These are phyloP conservation scores for Lagocephalus sceleratus DNA, from an alignment of 2,797 vertebrate genomes.

Conservation along the genomic window DNA sequence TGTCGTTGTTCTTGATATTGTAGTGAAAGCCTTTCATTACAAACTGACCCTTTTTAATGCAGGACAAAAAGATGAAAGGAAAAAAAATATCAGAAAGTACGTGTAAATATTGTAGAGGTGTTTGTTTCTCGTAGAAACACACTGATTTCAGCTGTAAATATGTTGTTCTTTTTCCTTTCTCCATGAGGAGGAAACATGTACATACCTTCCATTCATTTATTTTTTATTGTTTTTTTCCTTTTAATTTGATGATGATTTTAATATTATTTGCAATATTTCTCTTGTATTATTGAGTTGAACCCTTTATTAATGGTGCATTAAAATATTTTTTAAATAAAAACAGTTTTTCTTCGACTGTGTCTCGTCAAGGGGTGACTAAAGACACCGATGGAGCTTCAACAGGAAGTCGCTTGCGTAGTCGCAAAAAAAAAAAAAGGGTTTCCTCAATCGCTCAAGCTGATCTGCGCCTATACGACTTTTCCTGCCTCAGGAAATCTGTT, in stretches of 20 bases:
- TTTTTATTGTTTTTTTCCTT: slow-evolving; percentile 75
- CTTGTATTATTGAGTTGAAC: slow-evolving; percentile 87
- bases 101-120: slow-evolving; percentile 86
- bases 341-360: neutral
- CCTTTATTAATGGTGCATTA: slow-evolving; percentile 90
- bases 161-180: slow-evolving; percentile 76
- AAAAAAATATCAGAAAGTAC: slow-evolving; percentile 56
- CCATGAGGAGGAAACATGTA: slow-evolving; percentile 77
- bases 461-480: no score
- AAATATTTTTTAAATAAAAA: slow-evolving; percentile 86
- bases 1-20: slow-evolving; percentile 24
- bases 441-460: no score
- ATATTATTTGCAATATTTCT: slow-evolving; percentile 88
- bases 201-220: slow-evolving; percentile 82
- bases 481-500: no score
- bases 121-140: slow-evolving; percentile 88
- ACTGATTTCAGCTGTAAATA: slow-evolving; percentile 84
- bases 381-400: no score
- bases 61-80: slow-evolving; percentile 62
- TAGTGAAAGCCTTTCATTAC: slow-evolving; percentile 67
- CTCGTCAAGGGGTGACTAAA: neutral
- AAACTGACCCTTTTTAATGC: slow-evolving; percentile 65
- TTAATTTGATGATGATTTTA: slow-evolving; percentile 82
- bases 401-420: no score
- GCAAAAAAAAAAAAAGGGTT: no score